These are phyloP conservation scores for Heliconius hewitsoni DNA, from an alignment of 1,140 invertebrate genomes.

Conservation along the genomic window DNA sequence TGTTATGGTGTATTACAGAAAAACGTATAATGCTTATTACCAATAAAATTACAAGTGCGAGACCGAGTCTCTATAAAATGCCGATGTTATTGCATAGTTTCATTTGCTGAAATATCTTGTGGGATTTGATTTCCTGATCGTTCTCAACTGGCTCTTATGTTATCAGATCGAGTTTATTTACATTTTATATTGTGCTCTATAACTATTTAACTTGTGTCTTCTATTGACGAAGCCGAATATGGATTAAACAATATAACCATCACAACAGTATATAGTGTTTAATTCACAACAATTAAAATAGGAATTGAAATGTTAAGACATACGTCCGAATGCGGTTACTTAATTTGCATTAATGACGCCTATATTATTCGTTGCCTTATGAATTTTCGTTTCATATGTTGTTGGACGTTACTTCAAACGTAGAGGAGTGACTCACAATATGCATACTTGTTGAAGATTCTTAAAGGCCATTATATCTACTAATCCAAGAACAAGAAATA, in stretches of 20 bases:
- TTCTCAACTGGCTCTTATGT: conserved; percentile 53
- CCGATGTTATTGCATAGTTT: conserved; percentile 57
- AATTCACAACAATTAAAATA: conserved; percentile 1
- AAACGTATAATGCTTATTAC: neutral
- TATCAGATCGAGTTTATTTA: conserved; percentile 50
- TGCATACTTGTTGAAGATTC: neutral
- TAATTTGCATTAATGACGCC: conserved; percentile 25
- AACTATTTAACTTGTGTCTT: conserved; percentile 12
- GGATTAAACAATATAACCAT: neutral
- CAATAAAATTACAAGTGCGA: conserved; percentile 38
- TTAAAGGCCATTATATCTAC: conserved; percentile 13
- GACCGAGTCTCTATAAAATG: conserved; percentile 60
- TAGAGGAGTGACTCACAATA: conserved; percentile 18
- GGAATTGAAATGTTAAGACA: neutral
- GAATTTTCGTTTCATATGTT: conserved; percentile 1
- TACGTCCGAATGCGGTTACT: conserved; percentile 4
- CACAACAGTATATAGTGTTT: neutral
- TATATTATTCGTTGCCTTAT: conserved; percentile 17
- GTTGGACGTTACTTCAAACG: conserved; percentile 17
- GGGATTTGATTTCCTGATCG: conserved; percentile 61
- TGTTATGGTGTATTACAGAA: neutral
- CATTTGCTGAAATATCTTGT: conserved; percentile 58
- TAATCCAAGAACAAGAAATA: conserved; percentile 31
- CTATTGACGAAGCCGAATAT: neutral
- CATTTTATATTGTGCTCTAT: conserved; percentile 43